Conservation (phyloP, 2,888 invertebrate genomes). For the Desoria tigrina region DNA sequence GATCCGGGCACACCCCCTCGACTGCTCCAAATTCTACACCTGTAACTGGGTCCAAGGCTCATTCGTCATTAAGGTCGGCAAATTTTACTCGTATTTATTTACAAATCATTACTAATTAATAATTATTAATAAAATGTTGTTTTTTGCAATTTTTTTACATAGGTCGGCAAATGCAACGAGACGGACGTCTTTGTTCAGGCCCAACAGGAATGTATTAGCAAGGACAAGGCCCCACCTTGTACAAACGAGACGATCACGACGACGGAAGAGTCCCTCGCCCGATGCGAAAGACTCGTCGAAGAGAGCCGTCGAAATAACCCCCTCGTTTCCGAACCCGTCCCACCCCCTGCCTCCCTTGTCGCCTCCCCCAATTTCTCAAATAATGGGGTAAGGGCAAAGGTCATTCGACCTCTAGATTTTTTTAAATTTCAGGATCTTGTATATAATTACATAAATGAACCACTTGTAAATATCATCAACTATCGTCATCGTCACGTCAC, state of each 20-base stretch:
- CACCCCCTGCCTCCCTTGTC: background rate
- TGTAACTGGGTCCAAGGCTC: slow-evolving; percentile 48
- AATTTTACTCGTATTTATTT: too few species aligned
- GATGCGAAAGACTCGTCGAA: slow-evolving; percentile 21
- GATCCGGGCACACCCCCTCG: slow-evolving; percentile 48
- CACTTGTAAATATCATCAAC: too few species aligned
- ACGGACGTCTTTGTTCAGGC: slow-evolving; percentile 45
- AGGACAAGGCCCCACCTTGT: slow-evolving; percentile 42
- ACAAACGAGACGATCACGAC: slow-evolving; percentile 29
- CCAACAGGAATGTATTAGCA: slow-evolving; percentile 41
- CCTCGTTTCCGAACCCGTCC: background rate
- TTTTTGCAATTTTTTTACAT: too few species aligned
- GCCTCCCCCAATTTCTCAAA: background rate
- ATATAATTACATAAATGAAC: too few species aligned
- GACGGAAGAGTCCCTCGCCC: slow-evolving; percentile 6
- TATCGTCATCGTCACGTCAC: too few species aligned
- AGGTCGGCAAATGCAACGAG: slow-evolving; percentile 46
- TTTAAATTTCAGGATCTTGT: too few species aligned
- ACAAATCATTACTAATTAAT: too few species aligned
- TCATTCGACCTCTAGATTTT: too few species aligned
- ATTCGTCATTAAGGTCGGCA: slow-evolving; percentile 48
- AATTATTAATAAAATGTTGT: too few species aligned
- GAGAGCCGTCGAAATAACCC: slow-evolving; percentile 7
- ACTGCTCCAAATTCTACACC: slow-evolving; percentile 49
- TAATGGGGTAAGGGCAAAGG: slow-evolving; percentile 6